A percentile compares a stretch with the other conserved stretches of the same genome.
Conservation (phyloP, 2,113 vertebrate genomes). For the Alligator sinensis region DNA sequence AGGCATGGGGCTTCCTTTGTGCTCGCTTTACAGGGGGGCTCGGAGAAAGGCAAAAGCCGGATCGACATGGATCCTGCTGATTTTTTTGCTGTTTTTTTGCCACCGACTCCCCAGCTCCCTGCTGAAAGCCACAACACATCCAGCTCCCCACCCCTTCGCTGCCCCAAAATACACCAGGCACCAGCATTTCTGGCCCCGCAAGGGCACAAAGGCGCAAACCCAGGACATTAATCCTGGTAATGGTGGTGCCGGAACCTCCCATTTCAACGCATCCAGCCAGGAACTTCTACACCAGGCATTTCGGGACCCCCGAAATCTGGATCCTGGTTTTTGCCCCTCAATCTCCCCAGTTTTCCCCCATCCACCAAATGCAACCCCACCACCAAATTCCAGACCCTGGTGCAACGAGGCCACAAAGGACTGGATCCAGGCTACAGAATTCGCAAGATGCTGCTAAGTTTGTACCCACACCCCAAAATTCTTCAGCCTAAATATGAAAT, state of each 20-base stretch:
- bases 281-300: neutral
- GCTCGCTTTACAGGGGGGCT: conserved; percentile 56
- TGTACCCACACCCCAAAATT: neutral
- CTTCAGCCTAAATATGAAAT: neutral
- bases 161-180: neutral
- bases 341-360: neutral
- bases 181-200: neutral
- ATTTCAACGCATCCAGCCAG: neutral
- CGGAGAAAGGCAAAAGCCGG: neutral
- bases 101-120: neutral
- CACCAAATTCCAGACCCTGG: neutral
- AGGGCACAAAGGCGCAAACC: neutral
- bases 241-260: neutral
- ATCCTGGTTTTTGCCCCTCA: neutral
- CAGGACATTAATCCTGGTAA: neutral
- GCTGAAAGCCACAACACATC: neutral
- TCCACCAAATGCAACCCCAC: accelerated
- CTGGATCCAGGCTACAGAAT: too few species aligned
- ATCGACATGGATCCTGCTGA: neutral
- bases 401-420: neutral
- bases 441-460: neutral
- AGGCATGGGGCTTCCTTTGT: conserved; percentile 64
- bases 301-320: neutral
- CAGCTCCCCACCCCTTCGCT: neutral
- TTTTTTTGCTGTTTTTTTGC: neutral